Evolutionary conservation across 2,113 vertebrate genomes (phyloP).

Genomic region (Rhinolophus ferrumequinum): DNA sequence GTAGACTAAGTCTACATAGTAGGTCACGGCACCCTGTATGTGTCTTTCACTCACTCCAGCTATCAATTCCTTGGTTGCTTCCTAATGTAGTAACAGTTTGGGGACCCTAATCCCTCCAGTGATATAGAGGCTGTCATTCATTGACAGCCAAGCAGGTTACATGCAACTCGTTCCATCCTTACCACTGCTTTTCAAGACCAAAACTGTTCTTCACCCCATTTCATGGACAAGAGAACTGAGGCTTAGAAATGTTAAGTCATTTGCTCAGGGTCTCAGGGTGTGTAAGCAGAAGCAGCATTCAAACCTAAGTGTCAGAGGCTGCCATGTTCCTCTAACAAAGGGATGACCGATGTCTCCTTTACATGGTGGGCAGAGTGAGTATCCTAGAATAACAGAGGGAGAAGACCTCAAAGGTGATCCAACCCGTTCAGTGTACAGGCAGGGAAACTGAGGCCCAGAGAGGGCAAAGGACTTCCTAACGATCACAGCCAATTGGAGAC

Average conservation of each 20-base stretch:
- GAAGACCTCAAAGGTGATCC: background rate
- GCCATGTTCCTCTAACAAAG: background rate
- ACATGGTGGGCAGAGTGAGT: background rate
- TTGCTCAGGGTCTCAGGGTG: background rate
- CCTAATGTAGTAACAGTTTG: background rate
- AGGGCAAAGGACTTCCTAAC: background rate
- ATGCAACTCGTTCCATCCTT: background rate
- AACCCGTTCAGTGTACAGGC: background rate
- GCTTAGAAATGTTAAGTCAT: background rate
- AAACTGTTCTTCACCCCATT: background rate
- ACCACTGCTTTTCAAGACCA: background rate
- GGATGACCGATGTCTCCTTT: background rate
- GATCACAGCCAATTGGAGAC: background rate
- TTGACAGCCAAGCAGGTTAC: background rate
- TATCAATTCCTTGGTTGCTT: conserved; percentile 5
- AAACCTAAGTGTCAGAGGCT: background rate
- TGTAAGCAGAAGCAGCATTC: background rate
- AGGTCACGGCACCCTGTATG: background rate
- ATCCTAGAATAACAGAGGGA: background rate
- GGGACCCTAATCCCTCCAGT: background rate
- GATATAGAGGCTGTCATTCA: background rate
- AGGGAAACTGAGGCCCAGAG: background rate
- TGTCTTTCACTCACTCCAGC: background rate
- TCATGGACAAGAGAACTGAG: conserved; percentile 32
- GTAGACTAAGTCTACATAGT: background rate